A percentile compares a stretch with the other conserved stretches of the same genome.
These are phyloP conservation scores for Drosophila kuntzei DNA, from an alignment of 2,888 invertebrate genomes.

Conservation along the genomic window DNA sequence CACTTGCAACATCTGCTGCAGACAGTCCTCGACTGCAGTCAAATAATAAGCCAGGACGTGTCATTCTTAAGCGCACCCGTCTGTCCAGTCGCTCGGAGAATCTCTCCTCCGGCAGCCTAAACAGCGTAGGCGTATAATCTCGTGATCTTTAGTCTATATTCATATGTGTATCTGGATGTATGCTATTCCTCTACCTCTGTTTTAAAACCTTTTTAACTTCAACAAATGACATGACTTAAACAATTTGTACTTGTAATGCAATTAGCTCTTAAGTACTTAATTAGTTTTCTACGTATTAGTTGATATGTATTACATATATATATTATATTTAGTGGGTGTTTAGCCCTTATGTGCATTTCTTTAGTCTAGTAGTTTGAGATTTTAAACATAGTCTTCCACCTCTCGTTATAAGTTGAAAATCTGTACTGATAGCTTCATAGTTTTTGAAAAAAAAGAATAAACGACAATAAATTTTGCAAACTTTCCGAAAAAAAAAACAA, in stretches of 20 bases:
- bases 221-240: conserved; percentile 58
- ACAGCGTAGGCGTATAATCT: conserved; percentile 73
- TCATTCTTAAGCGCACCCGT: conserved; percentile 68
- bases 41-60: conserved; percentile 57
- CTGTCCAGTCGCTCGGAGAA: conserved; percentile 76
- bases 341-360: conserved; percentile 48
- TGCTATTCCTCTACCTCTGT: conserved; percentile 73
- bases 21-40: conserved; percentile 51
- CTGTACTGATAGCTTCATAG: conserved; percentile 76
- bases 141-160: conserved; percentile 74
- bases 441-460: conserved; percentile 37
- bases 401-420: conserved; percentile 57
- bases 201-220: conserved; percentile 50
- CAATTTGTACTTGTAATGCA: conserved; percentile 57
- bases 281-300: conserved; percentile 51
- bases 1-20: conserved; percentile 26
- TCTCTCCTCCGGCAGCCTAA: conserved; percentile 70
- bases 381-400: conserved; percentile 66
- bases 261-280: conserved; percentile 66
- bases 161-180: conserved; percentile 40
- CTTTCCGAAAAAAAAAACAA: conserved; percentile 24
- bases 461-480: conserved; percentile 68
- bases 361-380: conserved; percentile 38
- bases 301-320: conserved; percentile 30
- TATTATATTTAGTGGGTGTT: conserved; percentile 11